These are phyloP conservation scores for Acromyrmex echinatior DNA, from an alignment of 1,140 invertebrate species.

Conservation along the genomic window DNA sequence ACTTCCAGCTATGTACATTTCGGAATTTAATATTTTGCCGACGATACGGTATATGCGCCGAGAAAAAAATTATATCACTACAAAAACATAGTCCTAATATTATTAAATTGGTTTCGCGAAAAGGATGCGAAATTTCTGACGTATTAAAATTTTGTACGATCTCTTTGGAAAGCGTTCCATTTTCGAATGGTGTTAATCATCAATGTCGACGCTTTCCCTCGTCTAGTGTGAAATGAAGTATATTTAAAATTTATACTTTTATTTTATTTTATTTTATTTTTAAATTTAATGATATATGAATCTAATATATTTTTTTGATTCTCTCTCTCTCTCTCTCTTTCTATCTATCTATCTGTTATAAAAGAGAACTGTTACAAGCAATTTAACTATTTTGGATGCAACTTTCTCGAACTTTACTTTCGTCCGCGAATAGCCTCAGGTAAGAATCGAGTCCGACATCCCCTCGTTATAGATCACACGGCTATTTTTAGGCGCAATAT, in stretches of 20 bases:
- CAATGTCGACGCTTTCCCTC: not conserved
- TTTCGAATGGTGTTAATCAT: not conserved
- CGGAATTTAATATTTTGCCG: not conserved
- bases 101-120: conserved; percentile 32
- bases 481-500: not conserved
- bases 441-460: conserved; percentile 7
- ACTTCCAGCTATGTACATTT: not conserved
- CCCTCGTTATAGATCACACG: not conserved
- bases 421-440: not conserved
- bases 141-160: conserved; percentile 12
- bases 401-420: not conserved
- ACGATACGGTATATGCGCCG: not conserved
- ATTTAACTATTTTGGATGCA: not conserved
- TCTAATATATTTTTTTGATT: not conserved
- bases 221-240: not conserved
- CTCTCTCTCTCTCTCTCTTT: not conserved
- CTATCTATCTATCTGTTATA: not conserved
- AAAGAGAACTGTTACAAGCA: not conserved
- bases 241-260: not conserved
- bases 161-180: conserved; percentile 28
- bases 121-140: conserved; percentile 9
- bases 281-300: not conserved
- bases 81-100: conserved; percentile 11
- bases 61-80: conserved; percentile 7
- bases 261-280: not conserved